Percentiles rank a stretch among this genome's conserved stretches.
Evolutionary conservation across 2,888 invertebrate species (phyloP).

Genomic region (Panopea generosa): DNA sequence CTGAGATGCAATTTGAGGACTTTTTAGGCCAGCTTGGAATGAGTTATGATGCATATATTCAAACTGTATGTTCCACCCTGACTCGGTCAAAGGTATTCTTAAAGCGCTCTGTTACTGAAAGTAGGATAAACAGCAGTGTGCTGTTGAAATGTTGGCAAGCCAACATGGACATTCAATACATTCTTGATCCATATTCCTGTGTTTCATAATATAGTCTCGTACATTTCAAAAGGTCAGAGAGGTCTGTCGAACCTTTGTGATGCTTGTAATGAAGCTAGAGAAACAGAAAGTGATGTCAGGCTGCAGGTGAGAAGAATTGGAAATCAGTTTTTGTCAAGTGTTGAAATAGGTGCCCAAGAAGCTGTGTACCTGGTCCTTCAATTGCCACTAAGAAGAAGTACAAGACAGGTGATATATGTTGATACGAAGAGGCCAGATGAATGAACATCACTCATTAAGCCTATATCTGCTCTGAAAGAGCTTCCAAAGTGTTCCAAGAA

Average conservation of each 20-base stretch:
- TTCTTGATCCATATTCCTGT: slow-evolving; percentile 56
- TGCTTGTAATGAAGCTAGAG: slow-evolving; percentile 34
- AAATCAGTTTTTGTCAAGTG: slow-evolving; percentile 45
- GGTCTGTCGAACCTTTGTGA: slow-evolving; percentile 19
- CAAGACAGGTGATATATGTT: slow-evolving; percentile 49
- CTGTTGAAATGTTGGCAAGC: slow-evolving; percentile 32
- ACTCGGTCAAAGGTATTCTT: slow-evolving; percentile 27
- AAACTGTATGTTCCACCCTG: slow-evolving; percentile 20
- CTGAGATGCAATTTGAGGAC: slow-evolving; percentile 3
- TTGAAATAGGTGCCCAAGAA: slow-evolving; percentile 73
- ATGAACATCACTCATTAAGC: slow-evolving; percentile 46
- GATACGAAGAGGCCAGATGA: slow-evolving; percentile 40
- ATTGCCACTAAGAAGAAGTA: slow-evolving; percentile 48
- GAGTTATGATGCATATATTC: slow-evolving; percentile 24
- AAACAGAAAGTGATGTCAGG: slow-evolving; percentile 16
- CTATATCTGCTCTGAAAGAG: slow-evolving; percentile 23
- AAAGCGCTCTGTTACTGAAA: slow-evolving; percentile 19
- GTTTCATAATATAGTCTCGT: slow-evolving; percentile 58
- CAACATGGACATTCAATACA: slow-evolving; percentile 54
- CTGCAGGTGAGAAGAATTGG: slow-evolving; percentile 40
- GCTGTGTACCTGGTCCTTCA: slow-evolving; percentile 65
- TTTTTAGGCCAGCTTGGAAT: slow-evolving; percentile 9
- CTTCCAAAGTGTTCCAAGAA: slow-evolving; percentile 41
- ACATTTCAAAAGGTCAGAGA: slow-evolving; percentile 59
- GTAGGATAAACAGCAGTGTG: slow-evolving; percentile 31